A percentile compares a stretch with the other conserved stretches of the same genome.
Conservation (phyloP, 2,113 vertebrate genomes). For the Plectropomus leopardus region DNA sequence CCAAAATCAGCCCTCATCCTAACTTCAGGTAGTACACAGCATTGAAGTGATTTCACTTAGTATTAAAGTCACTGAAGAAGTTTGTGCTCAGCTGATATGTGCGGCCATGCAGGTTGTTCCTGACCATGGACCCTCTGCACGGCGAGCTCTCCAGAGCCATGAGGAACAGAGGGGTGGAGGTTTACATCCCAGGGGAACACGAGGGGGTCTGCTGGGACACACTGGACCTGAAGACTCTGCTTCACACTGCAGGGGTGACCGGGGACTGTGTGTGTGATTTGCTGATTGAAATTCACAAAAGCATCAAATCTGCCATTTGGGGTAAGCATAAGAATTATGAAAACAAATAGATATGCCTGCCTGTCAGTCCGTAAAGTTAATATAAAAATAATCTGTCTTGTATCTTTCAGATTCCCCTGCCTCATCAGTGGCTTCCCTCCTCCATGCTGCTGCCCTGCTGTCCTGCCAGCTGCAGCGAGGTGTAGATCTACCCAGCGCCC, state of each 20-base stretch:
- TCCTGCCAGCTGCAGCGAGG: conserved; percentile 92
- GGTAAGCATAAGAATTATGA: conserved; percentile 81
- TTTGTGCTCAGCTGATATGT: conserved; percentile 2
- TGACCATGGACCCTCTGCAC: conserved; percentile 96
- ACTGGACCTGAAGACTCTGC: conserved; percentile 91
- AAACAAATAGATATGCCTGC: neutral
- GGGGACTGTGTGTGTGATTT: conserved; percentile 91
- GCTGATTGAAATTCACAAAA: conserved; percentile 89
- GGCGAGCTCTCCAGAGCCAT: conserved; percentile 98
- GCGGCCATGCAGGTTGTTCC: conserved; percentile 88
- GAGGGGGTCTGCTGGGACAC: conserved; percentile 85
- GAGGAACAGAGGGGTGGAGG: conserved; percentile 96
- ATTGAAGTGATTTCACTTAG: neutral
- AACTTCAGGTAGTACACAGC: conserved; percentile 91
- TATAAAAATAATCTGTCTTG: neutral
- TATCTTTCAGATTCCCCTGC: conserved; percentile 87
- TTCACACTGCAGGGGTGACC: conserved; percentile 90
- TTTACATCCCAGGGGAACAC: conserved; percentile 91
- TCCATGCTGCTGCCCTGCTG: conserved; percentile 88
- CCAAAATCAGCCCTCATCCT: conserved; percentile 91
- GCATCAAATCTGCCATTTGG: conserved; percentile 86
- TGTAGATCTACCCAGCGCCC: conserved; percentile 88
- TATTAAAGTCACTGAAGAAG: neutral
- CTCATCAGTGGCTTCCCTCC: conserved; percentile 88
- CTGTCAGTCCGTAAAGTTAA: neutral